Base-by-base conservation (phyloP, 1,140 invertebrate species). In the Plectrocnemia conspersa region DNA sequence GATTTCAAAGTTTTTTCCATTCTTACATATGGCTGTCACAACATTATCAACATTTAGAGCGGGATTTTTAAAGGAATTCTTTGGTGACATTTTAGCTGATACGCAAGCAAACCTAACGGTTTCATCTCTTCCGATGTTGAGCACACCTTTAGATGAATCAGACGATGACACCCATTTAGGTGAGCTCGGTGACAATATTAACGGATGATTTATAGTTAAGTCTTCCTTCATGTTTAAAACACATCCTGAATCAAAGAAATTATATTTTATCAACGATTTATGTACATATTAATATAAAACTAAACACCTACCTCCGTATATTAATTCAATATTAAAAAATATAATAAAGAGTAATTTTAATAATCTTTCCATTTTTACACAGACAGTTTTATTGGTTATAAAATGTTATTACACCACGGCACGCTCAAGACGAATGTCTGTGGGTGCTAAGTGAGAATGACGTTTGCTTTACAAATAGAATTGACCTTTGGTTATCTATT, bases 1-100 rank as follows among this genome's bases (percentile, higher is more conserved):
- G 0, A 66, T 42, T 49, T 52, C 36, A 32, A 71, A 64, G n/a
- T 57, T 50, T 7, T 52, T 61, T n/a, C 63, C 65, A n/a, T 23
- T 25, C 15, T 64, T 56, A 32, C 71, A 73, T 21, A 42, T 64
- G 2, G 63, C 64, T 23, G 35, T 33, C 19, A 60, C 18, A 4
- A 57, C 24, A 35, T 57, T 52, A 10, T 24, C 11, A 6, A 19
- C 38, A 15, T 23, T 19, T 6, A 62, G 45, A 25, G 57, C 41
- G 3, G 49, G 6, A 13, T 33, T 24, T 15, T 50, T 23, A 23
- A 63, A 60, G 6, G 44, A 3, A 29, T 62, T 58, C 19, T 40
- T 52, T 5, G 53, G 25, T 1, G 19, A 22, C 7, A 33, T 16
- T 42, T 42, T 35, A n/a, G 41, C 9, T 3, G 49, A 41, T 13